Percentiles rank a stretch among this genome's conserved stretches.
phyloP scores from a whole-genome alignment of 2,113 vertebrate species.

The Ranitomeya variabilis region DNA sequence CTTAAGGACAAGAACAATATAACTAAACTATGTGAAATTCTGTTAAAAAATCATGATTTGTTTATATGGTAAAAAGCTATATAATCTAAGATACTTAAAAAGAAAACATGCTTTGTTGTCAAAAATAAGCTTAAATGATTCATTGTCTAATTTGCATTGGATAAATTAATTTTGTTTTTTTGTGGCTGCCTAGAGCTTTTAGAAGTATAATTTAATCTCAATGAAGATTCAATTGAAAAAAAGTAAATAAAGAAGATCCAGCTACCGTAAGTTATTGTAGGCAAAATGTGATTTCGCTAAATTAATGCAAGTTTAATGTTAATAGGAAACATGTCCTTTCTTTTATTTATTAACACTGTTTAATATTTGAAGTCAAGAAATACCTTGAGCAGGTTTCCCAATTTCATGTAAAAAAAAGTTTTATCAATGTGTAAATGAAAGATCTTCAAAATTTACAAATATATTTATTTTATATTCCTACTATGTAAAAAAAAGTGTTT shows the following conservation, averaged over 20 bases:
- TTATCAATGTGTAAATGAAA: not conserved
- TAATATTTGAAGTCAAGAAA: not conserved
- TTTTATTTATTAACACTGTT: not conserved
- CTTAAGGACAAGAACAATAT: constrained; percentile 24
- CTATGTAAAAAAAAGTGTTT: no score
- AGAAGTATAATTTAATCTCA: constrained; percentile 24
- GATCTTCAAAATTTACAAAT: not conserved
- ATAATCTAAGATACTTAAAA: constrained; percentile 33
- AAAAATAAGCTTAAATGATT: constrained; percentile 47
- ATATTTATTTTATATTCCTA: not conserved
- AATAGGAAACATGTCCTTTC: not conserved
- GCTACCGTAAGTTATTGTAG: not conserved
- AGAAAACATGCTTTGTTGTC: constrained; percentile 38
- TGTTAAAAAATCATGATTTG: constrained; percentile 19
- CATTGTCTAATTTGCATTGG: constrained; percentile 22
- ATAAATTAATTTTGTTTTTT: constrained; percentile 35
- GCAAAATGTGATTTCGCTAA: not conserved
- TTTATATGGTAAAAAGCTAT: not conserved
- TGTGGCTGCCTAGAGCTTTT: constrained; percentile 4
- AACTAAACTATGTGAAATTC: not conserved
- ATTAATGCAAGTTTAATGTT: not conserved
- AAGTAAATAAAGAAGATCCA: constrained; percentile 6
- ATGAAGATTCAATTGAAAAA: constrained; percentile 26
- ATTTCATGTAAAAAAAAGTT: not conserved
- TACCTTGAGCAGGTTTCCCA: not conserved